phyloP scores from a whole-genome alignment of 2,888 invertebrate species.

The Panopea generosa region DNA sequence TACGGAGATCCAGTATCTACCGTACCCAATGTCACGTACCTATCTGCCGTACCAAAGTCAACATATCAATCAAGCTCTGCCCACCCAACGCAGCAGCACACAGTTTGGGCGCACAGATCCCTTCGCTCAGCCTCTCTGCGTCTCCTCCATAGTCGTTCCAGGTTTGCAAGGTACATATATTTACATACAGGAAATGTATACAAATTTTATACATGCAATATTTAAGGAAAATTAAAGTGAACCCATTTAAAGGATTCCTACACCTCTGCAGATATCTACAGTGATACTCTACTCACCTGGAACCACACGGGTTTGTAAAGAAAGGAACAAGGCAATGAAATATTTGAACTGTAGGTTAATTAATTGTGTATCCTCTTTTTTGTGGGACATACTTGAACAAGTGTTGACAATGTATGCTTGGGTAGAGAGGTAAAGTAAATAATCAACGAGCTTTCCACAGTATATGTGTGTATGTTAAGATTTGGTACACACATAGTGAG shows the following conservation, averaged over 20 bases:
- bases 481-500: no score
- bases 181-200: no score
- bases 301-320: no score
- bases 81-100: slow-evolving; percentile 79
- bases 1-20: slow-evolving; percentile 83
- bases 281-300: no score
- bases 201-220: no score
- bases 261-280: no score
- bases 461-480: no score
- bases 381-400: slow-evolving; percentile 48
- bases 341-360: no score
- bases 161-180: slow-evolving; percentile 89
- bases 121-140: slow-evolving; percentile 94
- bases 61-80: slow-evolving; percentile 77
- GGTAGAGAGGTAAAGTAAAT: slow-evolving; percentile 65
- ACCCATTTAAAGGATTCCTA: no score
- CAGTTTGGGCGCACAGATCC: slow-evolving; percentile 89
- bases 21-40: slow-evolving; percentile 90
- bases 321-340: no score
- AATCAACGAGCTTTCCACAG: no score
- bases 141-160: slow-evolving; percentile 97
- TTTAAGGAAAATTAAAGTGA: no score
- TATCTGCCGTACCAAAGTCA: slow-evolving; percentile 84
- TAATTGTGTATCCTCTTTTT: slow-evolving; percentile 19
- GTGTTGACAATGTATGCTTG: slow-evolving; percentile 56